Base-by-base conservation (phyloP, 92 coral and sea anemone genomes). In the Phenganax subtilis region DNA sequence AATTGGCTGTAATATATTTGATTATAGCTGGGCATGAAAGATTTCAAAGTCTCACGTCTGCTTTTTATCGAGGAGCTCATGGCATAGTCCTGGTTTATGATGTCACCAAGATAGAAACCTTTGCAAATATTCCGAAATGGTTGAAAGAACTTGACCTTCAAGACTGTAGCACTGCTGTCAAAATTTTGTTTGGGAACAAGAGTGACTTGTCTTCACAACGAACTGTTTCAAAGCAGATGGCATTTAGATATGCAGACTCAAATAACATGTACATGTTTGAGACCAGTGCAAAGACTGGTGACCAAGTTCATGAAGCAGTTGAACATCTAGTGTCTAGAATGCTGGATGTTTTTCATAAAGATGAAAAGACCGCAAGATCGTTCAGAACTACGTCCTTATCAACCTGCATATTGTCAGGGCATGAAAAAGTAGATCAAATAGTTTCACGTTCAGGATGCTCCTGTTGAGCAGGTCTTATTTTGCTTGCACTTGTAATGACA, bases 11-110 rank as follows among this genome's bases (percentile, higher is more conserved):
- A 37, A 37, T 37, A 37, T 5, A 69, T 84, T 62, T 74, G 16
- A 55, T 76, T 74, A 58, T 55, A 93, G 98, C 98, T 90, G 98
- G 98, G 11, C 98, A 93, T 71, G 98, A 93, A 60, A 84, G 97
- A 84, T 93, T 93, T 68, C 89, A 89, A 72, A 92, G 97, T 54
- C 88, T 93, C 25, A 93, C 98, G 10, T 93, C 98, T 0, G 92
- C 98, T 51, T 93, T 92, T 71, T 93, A 93, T 76, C 87, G 98
- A n/a, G 98, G 98, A 52, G 97, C 98, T 0, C 98, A 93, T 81
- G 98, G 98, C 10, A 93, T 91, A 0, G 90, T 93, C 92, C 87
- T 93, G 55, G 91, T 93, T 55, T 93, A 91, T 84, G 98, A 93
- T 75, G 90, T 93, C 17, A 90, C 98, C 44, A 90, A 86, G 57